Base-by-base conservation (phyloP, 2,888 invertebrate genomes). In the Folsomia manolachei region DNA sequence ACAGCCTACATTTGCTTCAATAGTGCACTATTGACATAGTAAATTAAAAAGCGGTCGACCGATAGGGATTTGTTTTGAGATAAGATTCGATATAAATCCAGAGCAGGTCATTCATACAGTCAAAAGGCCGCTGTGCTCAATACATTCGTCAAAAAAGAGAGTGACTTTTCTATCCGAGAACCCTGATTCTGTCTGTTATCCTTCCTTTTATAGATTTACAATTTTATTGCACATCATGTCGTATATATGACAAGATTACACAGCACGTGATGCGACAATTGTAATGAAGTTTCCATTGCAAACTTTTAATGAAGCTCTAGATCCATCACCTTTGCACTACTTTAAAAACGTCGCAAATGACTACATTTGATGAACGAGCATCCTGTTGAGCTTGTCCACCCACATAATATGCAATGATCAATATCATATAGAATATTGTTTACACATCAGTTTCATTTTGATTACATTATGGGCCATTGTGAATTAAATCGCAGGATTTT, bases 311-410 rank as follows among this genome's bases (percentile, higher is more conserved):
- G n/a, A n/a, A n/a, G n/a, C n/a, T n/a, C n/a, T n/a, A n/a, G n/a
- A n/a, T n/a, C n/a, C n/a, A n/a, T n/a, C n/a, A n/a, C n/a, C n/a
- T n/a, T n/a, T n/a, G n/a, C n/a, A n/a, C n/a, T n/a, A n/a, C n/a
- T n/a, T n/a, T n/a, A n/a, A n/a, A n/a, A n/a, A n/a, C n/a, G n/a
- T n/a, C n/a, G n/a, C n/a, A n/a, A n/a, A n/a, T n/a, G n/a, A n/a
- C n/a, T n/a, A n/a, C n/a, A n/a, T n/a, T n/a, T n/a, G n/a, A n/a
- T n/a, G n/a, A n/a, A n/a, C n/a, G n/a, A 64, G 64, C 24, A 52
- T 66, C 66, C 66, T 66, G 66, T 23, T 66, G 51, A 51, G 51
- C 66, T 52, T 66, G 66, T 66, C 51, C 66, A 66, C 66, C 66
- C 52, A 66, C 66, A 21, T 25, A 66, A 39, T 52, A 66, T 4